These are phyloP conservation scores for Pterocles burchelli DNA, from an alignment of 2,113 vertebrate genomes.

Conservation along the genomic window DNA sequence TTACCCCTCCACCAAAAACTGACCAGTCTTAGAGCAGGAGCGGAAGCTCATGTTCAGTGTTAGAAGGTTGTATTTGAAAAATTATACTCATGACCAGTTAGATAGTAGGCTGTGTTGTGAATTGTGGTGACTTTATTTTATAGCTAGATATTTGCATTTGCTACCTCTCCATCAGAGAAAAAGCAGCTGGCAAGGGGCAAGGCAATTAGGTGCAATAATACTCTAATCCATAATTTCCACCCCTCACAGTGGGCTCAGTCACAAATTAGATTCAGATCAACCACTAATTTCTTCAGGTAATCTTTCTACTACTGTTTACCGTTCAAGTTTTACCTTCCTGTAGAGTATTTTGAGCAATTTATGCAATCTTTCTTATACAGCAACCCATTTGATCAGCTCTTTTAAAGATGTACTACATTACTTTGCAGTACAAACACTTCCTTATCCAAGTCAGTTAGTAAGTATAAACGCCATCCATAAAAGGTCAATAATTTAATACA, in stretches of 20 bases:
- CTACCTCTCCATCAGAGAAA: not conserved
- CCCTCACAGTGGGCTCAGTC: not conserved
- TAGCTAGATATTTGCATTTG: not conserved
- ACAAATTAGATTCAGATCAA: not conserved
- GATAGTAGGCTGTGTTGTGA: not conserved
- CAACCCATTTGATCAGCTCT: not conserved
- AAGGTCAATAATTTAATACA: conserved; percentile 1
- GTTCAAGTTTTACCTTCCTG: not conserved
- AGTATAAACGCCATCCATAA: not conserved
- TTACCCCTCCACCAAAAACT: not conserved
- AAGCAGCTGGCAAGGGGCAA: not conserved
- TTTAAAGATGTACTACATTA: not conserved
- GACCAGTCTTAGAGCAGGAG: not conserved
- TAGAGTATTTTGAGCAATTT: not conserved
- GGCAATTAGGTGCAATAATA: not conserved
- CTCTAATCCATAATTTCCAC: not conserved
- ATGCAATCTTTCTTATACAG: not conserved
- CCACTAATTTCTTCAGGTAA: not conserved
- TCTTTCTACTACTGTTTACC: not conserved
- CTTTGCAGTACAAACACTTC: not conserved
- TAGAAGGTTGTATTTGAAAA: not conserved
- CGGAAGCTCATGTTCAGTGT: not conserved
- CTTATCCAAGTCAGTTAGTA: not conserved
- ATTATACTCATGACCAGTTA: not conserved
- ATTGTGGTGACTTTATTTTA: not conserved